Evolutionary conservation across 2,113 vertebrate genomes (phyloP), one percentile per base, ranked within the genome.

Genomic region (Axis porcinus): DNA sequence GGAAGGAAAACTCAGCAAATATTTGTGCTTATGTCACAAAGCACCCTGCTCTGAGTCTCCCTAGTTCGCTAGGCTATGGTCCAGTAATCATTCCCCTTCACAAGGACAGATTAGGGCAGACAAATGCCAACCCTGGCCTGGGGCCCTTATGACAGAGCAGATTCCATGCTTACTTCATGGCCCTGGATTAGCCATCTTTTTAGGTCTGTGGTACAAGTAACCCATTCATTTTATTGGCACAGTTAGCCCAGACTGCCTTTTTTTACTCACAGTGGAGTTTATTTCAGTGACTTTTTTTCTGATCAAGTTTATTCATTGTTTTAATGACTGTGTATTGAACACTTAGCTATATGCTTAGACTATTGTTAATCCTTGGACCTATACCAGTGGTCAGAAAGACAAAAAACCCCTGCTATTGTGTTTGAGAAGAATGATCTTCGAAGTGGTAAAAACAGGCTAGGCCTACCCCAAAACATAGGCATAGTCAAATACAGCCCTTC

Each of bases 191-290:
- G n/a, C 47, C 7, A 11, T 84, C 43, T 84, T 57, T 74, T 67
- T 15, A 55, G n/a, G 16, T 81, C 14, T 50, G 2, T 64, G 36
- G 12, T 92, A 50, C 43, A 25, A 90, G 28, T 15, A 7, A 27
- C 13, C n/a, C 84, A 62, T 92, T 14, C 28, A n/a, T 88, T 95
- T 94, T 89, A 70, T 98, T 96, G 79, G n/a, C 28, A 84, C 4
- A 58, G 23, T 85, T 50, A 74, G 7, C 2, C 7, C 54, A 86
- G 55, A 76, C 81, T 92, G 45, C 85, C 60, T 86, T 92, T 96
- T 96, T 36, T 70, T 15, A 47, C 52, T 97, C 43, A 93, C 13
- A 55, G 11, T 89, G 52, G 60, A 88, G 25, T 96, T 97, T 94
- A 96, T 93, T 94, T 84, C 30, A 85, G 28, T 67, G 95, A 86